A percentile compares a stretch with the other conserved stretches of the same genome.
phyloP scores from a whole-genome alignment of 2,888 invertebrate genomes.

The Pediacus dermestoides region DNA sequence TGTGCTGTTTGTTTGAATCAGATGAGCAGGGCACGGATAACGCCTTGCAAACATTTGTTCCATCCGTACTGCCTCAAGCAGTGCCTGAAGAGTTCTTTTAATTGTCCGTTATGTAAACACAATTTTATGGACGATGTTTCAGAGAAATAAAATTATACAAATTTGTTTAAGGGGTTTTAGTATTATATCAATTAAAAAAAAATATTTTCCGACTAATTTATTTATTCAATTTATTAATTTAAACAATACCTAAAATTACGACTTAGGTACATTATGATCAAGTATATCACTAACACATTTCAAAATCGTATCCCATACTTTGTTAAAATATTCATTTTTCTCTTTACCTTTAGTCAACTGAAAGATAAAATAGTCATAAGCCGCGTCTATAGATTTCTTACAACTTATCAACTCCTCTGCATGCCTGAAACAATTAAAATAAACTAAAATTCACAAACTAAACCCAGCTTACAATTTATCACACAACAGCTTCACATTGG shows the following conservation, averaged over 20 bases:
- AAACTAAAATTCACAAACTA: conserved; percentile 22
- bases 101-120: conserved; percentile 72
- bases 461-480: conserved; percentile 43
- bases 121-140: conserved; percentile 39
- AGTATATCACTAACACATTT: conserved; percentile 28
- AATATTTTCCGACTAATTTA: no score
- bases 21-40: conserved; percentile 70
- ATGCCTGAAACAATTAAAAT: conserved; percentile 56
- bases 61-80: conserved; percentile 72
- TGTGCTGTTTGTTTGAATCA: conserved; percentile 72
- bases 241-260: no score
- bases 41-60: conserved; percentile 76
- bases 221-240: no score
- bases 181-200: no score
- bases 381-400: conserved; percentile 36
- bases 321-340: conserved; percentile 28
- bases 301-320: conserved; percentile 35
- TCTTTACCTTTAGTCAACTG: conserved; percentile 40
- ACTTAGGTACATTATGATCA: no score
- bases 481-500: conserved; percentile 46
- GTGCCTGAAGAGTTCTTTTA: conserved; percentile 65
- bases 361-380: conserved; percentile 40
- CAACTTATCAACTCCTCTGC: conserved; percentile 44
- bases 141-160: no score
- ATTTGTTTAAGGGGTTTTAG: no score